Evolutionary conservation across 1,140 invertebrate genomes (phyloP).

Genomic region (Latrodectus geometricus): DNA sequence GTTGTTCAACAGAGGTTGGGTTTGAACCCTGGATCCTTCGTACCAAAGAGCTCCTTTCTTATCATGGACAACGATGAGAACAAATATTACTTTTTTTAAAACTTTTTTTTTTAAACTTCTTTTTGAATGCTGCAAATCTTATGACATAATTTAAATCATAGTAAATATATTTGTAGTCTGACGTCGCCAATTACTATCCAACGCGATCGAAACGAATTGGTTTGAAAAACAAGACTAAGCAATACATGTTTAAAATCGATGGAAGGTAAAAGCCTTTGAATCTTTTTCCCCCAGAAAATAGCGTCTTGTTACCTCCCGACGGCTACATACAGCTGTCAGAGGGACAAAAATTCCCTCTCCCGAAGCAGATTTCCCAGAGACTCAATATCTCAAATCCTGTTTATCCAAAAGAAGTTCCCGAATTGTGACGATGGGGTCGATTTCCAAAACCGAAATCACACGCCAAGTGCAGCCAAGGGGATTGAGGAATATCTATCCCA

Average conservation of each 20-base stretch:
- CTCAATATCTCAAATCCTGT: conserved; percentile 11
- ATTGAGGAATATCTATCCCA: conserved; percentile 22
- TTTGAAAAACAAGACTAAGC: not conserved
- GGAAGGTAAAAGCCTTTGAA: not conserved
- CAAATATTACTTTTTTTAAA: no score
- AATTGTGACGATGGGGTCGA: not conserved
- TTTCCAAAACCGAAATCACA: conserved; percentile 30
- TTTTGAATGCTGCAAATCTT: no score
- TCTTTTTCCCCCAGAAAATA: not conserved
- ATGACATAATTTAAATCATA: no score
- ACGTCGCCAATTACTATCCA: not conserved
- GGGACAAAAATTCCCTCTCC: not conserved
- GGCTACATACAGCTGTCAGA: not conserved
- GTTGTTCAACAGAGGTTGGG: no score
- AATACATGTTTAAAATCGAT: not conserved
- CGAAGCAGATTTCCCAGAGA: not conserved
- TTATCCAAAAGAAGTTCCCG: not conserved
- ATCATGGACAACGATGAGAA: no score
- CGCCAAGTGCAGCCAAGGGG: not conserved
- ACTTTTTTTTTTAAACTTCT: no score
- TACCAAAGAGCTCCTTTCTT: no score
- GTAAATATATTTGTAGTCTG: no score
- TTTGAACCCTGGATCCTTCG: no score
- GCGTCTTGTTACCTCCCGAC: not conserved
- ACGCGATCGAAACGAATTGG: not conserved